These are phyloP conservation scores for Decapterus maruadsi DNA, from an alignment of 2,797 vertebrate species.

Conservation along the genomic window DNA sequence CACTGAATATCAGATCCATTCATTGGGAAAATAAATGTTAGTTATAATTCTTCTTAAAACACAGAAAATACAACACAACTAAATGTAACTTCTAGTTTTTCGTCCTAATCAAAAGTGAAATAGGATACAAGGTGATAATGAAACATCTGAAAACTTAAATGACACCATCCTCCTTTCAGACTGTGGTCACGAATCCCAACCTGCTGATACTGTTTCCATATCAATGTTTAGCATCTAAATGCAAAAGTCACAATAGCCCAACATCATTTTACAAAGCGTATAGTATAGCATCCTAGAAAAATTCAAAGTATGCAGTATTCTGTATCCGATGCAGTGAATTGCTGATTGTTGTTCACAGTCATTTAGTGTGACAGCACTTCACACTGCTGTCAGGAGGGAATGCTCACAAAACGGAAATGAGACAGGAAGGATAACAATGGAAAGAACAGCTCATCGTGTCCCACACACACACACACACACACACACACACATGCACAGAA, in stretches of 20 bases:
- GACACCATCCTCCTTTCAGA: neutral
- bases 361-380: slow-evolving; percentile 28
- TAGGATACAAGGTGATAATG: neutral
- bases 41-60: neutral
- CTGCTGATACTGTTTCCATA: neutral
- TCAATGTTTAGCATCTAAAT: neutral
- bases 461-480: neutral
- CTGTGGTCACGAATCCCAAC: neutral
- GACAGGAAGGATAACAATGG: slow-evolving; percentile 75
- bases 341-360: slow-evolving; percentile 1
- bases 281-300: neutral
- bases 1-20: neutral
- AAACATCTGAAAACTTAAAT: neutral
- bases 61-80: neutral
- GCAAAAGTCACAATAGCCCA: neutral
- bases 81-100: neutral
- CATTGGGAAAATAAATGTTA: too few species aligned
- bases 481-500: neutral
- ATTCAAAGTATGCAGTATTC: neutral
- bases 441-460: slow-evolving; percentile 73
- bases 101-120: neutral
- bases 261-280: neutral
- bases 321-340: neutral
- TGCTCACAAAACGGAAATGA: slow-evolving; percentile 71
- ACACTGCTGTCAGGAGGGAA: slow-evolving; percentile 54